phyloP scores from a whole-genome alignment of 2,113 vertebrate species.

The Sula dactylatra region DNA sequence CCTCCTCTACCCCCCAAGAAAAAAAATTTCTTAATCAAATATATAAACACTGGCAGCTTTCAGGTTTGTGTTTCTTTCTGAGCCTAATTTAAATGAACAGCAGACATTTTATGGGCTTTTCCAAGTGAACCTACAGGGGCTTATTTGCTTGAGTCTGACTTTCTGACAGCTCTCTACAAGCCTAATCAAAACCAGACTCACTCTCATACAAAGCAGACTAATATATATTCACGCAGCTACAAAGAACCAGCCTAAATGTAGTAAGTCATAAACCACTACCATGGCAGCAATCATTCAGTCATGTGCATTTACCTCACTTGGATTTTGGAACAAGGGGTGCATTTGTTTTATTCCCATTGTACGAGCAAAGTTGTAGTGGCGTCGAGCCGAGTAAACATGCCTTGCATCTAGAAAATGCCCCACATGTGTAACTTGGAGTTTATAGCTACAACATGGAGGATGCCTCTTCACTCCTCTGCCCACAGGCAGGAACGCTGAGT shows the following conservation, averaged over 20 bases:
- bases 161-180: conserved; percentile 44
- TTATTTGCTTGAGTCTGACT: conserved; percentile 52
- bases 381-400: neutral
- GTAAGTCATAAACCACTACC: conserved; percentile 34
- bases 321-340: conserved; percentile 18
- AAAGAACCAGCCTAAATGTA: conserved; percentile 45
- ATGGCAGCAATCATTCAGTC: neutral
- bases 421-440: neutral
- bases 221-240: conserved; percentile 43
- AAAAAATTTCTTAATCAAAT: conserved; percentile 56
- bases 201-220: conserved; percentile 23
- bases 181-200: conserved; percentile 74
- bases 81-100: conserved; percentile 58
- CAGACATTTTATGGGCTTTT: conserved; percentile 65
- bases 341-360: neutral
- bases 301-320: neutral
- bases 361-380: neutral
- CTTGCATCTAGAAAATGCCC: neutral
- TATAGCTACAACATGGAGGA: neutral
- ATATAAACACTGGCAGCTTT: conserved; percentile 56
- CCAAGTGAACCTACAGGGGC: conserved; percentile 60
- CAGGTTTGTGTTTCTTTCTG: conserved; percentile 61
- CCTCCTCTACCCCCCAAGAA: neutral
- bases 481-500: neutral
- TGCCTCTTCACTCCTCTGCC: neutral